Base-by-base conservation (phyloP, 1,140 invertebrate genomes). In the Scaptomyza graminum region DNA sequence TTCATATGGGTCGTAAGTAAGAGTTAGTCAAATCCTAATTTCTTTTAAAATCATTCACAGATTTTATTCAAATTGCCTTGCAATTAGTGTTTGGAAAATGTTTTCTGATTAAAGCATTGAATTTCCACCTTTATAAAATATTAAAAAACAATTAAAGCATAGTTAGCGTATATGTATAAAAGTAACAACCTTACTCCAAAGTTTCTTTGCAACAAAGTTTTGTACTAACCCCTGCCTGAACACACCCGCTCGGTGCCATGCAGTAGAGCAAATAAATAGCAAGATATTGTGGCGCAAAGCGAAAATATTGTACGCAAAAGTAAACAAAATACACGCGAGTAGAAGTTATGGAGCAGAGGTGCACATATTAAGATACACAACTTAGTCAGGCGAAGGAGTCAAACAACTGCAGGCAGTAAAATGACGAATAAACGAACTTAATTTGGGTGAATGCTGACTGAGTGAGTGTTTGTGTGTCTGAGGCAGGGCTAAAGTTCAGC, bases 401-500 rank as follows among this genome's bases (percentile, higher is more conserved):
- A 18, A 37, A n/a, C 5, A 34, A 28, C 46, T 18, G 28, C 52
- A 28, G 47, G 47, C 47, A 54, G 51, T 60, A 13, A 77, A 68
- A 69, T 78, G 74, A 69, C 67, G 74, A 75, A 69, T 74, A 66
- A 67, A 56, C 70, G 63, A 68, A 66, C 51, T 77, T 63, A 47
- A 39, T 52, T 57, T 47, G 16, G 22, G 41, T 47, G 16, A 37
- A 60, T 61, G 64, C 41, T 66, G 73, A 56, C 41, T 66, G 51
- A 41, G 44, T 55, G 63, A 43, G 67, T 50, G 74, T 60, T 28
- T 66, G 52, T 28, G 54, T 46, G 49, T n/a, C 37, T 78, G 61
- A 63, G 52, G 47, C 62, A 70, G 51, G 59, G 65, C 65, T 71
- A 71, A 85, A 79, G 85, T 70, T 85, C 64, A 81, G 66, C 73